phyloP scores from a whole-genome alignment of 2,113 vertebrate species.

The Dipodomys stephensi region DNA sequence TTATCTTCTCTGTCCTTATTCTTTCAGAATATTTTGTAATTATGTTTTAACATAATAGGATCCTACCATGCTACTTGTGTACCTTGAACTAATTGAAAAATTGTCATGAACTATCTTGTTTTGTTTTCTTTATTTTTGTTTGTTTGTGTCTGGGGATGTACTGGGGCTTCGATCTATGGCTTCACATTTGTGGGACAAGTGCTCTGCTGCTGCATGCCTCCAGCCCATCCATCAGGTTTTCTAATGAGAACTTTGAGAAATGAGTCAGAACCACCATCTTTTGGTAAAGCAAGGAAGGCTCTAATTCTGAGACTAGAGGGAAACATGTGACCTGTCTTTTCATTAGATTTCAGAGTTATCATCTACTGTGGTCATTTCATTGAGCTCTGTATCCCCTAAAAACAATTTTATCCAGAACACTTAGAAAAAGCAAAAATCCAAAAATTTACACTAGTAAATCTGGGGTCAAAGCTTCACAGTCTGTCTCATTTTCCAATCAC shows the following conservation, averaged over 20 bases:
- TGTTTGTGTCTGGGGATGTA: no score
- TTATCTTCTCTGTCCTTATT: not conserved
- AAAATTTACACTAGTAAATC: conserved; percentile 20
- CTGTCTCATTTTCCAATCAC: not conserved
- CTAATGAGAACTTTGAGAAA: not conserved
- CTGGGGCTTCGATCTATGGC: no score
- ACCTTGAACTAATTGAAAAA: not conserved
- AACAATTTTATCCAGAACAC: not conserved
- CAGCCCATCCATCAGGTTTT: not conserved
- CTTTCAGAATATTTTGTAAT: not conserved
- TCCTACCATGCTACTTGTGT: not conserved
- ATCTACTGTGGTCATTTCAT: not conserved
- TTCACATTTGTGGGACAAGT: no score
- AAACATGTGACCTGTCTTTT: not conserved
- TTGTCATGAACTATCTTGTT: no score
- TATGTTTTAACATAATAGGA: no score
- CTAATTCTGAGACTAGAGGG: not conserved
- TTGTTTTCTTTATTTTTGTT: not conserved
- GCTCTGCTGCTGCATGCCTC: not conserved
- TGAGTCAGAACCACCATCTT: not conserved
- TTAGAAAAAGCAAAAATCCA: not conserved
- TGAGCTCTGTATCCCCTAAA: not conserved
- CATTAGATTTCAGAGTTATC: not conserved
- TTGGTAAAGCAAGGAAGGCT: not conserved
- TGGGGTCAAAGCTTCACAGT: not conserved